Evolutionary conservation across 2,888 invertebrate genomes (phyloP), one percentile per base, ranked within the genome.

Genomic region (Noctua comes): DNA sequence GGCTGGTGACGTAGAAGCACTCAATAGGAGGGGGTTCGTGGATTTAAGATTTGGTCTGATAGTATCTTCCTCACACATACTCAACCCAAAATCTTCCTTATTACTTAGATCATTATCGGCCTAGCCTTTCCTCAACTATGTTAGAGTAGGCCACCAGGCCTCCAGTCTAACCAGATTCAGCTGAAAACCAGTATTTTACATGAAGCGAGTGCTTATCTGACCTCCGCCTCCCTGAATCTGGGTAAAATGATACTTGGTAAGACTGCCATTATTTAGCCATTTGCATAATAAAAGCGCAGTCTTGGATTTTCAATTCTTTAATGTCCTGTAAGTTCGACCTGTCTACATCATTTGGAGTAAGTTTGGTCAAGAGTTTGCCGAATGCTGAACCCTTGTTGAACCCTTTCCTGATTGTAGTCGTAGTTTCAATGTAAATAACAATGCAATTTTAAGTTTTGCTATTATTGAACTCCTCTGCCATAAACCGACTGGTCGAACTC

Each of bases 1-100:
- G 76, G 13, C n/a, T 27, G 71, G 31, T 82, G 83, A 82, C 76
- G 76, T 68, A 43, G 68, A 16, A 51, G 43, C 43, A 27, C 36
- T 43, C 24, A 31, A 7, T 36, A 5, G 27, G 66, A 40, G 21
- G 65, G n/a, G 43, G 21, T 11, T 16, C 7, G 27, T 76, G 54
- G 10, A 21, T 54, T 54, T 54, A 21, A n/a, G 57, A n/a, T 57
- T 21, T 31, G 27, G 36, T 48, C 21, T 27, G 24, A n/a, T 57
- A 57, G 57, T n/a, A 27, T 13, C 13, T 27, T 27, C 16, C 57
- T 27, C 57, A 59, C 27, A 27, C 13, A 24, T 16, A 21, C 1
- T 54, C 54, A 54, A 1, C 16, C 27, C 27, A 59, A 16, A 6
- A 27, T 27, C 16, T 59, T 6, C 7, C 59, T 7, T 2, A 16